Percentiles rank a stretch among this genome's conserved stretches.
phyloP scores from a whole-genome alignment of 2,888 invertebrate genomes.

The Actias luna region DNA sequence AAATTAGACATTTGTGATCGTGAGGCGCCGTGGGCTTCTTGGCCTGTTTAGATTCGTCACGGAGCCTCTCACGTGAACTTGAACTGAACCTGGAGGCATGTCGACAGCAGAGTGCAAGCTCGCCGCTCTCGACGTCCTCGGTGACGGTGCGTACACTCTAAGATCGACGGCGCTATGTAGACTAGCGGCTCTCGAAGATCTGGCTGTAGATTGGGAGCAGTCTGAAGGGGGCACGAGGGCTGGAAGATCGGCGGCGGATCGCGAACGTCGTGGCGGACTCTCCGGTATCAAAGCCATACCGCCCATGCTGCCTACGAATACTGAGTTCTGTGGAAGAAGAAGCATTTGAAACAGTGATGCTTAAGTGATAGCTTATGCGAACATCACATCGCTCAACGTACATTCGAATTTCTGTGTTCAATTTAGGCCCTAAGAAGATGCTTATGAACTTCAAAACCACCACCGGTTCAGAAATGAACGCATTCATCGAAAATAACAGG shows the following conservation, averaged over 20 bases:
- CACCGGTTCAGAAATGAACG: too few species aligned
- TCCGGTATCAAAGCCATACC: slow-evolving; percentile 85
- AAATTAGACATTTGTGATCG: slow-evolving; percentile 64
- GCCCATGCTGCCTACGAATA: slow-evolving; percentile 90
- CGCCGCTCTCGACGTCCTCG: slow-evolving; percentile 66
- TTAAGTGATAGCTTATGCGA: too few species aligned
- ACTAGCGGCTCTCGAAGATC: slow-evolving; percentile 72
- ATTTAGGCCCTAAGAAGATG: too few species aligned
- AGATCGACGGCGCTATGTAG: slow-evolving; percentile 73
- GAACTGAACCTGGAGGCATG: slow-evolving; percentile 63
- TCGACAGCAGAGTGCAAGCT: slow-evolving; percentile 70
- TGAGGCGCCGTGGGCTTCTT: slow-evolving; percentile 66
- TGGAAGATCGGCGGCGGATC: slow-evolving; percentile 92
- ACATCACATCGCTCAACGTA: too few species aligned
- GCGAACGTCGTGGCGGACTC: slow-evolving; percentile 88
- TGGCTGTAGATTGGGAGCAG: slow-evolving; percentile 54
- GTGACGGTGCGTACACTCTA: slow-evolving; percentile 62
- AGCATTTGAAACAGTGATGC: too few species aligned
- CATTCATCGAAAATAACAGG: too few species aligned
- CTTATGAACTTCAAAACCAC: too few species aligned
- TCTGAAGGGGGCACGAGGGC: slow-evolving; percentile 83
- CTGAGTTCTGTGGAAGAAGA: slow-evolving; percentile 85
- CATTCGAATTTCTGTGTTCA: too few species aligned
- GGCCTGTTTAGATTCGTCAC: slow-evolving; percentile 62
- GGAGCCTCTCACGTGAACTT: slow-evolving; percentile 70